Evolutionary conservation across 2,888 invertebrate species (phyloP).

Genomic region (Synanthedon vespiformis): DNA sequence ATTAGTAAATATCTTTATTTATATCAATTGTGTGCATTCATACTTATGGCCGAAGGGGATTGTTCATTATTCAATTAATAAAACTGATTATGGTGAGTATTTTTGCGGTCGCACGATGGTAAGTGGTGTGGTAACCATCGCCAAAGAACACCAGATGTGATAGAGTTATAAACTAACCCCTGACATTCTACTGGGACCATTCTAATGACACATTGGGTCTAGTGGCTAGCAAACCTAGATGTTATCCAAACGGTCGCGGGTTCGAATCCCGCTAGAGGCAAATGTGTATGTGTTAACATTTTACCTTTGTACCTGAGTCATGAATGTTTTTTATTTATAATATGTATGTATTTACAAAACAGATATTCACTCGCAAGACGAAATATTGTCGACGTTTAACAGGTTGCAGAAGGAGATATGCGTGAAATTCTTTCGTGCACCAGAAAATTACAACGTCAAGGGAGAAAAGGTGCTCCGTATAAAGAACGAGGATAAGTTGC

Average conservation of each 20-base stretch:
- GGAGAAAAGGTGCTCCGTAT: constrained; percentile 30
- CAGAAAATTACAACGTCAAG: constrained; percentile 16
- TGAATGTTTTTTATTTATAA: too few relatives aligned
- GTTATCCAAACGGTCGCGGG: too few relatives aligned
- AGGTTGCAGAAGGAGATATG: constrained; percentile 39
- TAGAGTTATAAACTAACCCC: too few relatives aligned
- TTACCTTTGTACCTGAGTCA: too few relatives aligned
- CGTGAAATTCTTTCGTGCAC: constrained; percentile 45
- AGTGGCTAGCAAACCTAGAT: too few relatives aligned
- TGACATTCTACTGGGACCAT: too few relatives aligned
- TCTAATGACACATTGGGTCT: too few relatives aligned
- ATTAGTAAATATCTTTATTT: neutral
- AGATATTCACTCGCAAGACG: constrained; percentile 50
- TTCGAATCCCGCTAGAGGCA: too few relatives aligned
- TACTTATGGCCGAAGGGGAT: constrained; percentile 39
- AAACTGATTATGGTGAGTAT: constrained; percentile 44
- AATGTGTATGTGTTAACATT: too few relatives aligned
- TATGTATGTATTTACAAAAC: neutral
- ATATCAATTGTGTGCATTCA: constrained; percentile 2
- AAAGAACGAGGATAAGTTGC: constrained; percentile 37
- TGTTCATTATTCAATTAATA: constrained; percentile 41
- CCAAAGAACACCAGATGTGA: too few relatives aligned
- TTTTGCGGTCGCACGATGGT: too few relatives aligned
- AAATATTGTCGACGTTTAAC: constrained; percentile 26
- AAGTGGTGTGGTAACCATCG: too few relatives aligned